Base-by-base conservation (phyloP, 1,140 invertebrate species). In the Drosophila pseudoobscura region DNA sequence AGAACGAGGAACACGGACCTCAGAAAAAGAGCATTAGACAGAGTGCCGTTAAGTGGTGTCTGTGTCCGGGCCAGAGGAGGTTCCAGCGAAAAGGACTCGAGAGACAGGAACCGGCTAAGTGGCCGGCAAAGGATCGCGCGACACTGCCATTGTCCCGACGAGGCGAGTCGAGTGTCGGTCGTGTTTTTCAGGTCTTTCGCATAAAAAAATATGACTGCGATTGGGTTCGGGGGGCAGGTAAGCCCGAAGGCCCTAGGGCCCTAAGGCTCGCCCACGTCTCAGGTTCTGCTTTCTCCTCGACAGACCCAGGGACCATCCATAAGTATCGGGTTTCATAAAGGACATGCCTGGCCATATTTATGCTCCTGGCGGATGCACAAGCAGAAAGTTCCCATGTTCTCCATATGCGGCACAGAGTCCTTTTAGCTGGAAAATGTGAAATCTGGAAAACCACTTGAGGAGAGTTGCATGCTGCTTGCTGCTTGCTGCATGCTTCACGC, bases 261-360 rank as follows among this genome's bases (percentile, higher is more conserved):
- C 17, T 17, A 17, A 17, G 17, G 9, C 49, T 61, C 80, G 61
- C 80, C 80, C 77, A 85, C 76, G 76, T 70, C 74, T 83, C 64
- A 60, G 71, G 70, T 74, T 43, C 75, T 71, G 78, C 77, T 79
- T 79, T 79, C 76, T 66, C 69, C 68, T 45, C 15, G 11, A 17
- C 3, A 3, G 9, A 11, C 9, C 60, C 74, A 73, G 69, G 74
- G 54, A 69, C 75, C 69, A 77, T 77, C 63, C 51, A 51, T 72
- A 64, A 77, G 75, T 88, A 73, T 88, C 79, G n/a, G 64, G 68
- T 88, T 74, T 88, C 83, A 88, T 88, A 88, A 69, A 74, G 83
- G 79, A 88, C 80, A 88, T 76, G 75, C 9, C 4, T 26, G 75
- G 9, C n/a, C 72, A 75, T 66, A 68, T 68, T 76, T 60, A 6